Base-by-base conservation (phyloP, 2,113 vertebrate species). In the Laticauda laticaudata region DNA sequence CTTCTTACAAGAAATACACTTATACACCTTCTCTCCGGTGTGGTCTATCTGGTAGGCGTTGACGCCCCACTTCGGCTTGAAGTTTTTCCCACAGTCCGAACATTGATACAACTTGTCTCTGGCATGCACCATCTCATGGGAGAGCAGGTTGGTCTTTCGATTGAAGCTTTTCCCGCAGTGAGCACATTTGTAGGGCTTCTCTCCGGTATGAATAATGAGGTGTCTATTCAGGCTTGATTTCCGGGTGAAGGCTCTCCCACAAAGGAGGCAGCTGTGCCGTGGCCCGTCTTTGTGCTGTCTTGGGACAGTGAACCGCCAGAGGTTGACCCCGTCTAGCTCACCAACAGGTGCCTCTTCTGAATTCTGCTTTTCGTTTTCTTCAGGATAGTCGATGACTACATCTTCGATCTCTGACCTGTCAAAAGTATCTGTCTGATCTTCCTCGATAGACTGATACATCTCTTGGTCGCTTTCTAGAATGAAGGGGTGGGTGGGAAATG, bases 131-230 rank as follows among this genome's bases (percentile, higher is more conserved):
- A 34, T 57, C 86, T 92, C 56, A 2, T 92, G 91, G 2, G 85
- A n/a, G 4, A 92, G 59, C 1, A 92, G 91, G 26, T 88, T 98
- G 93, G 98, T 98, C 92, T 98, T 93, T 92, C 98, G 98, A 95
- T 97, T 98, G 94, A 98, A 98, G 89, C 96, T 97, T 95, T 98
- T 98, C 92, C 97, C 98, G 91, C 98, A 98, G 92, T 98, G 97
- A 34, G 98, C 96, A 92, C 98, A 98, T 53, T 98, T 96, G 56
- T 98, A 98, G 18, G 95, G 97, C 81, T 98, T 98, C 11, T 95
- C 96, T 29, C 97, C 97, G 56, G 97, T 95, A 69, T 97, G 97
- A 91, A 93, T 96, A 29, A 94, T 95, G 88, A 95, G 95, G 43
- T 97, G 97, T 34, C 94, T 94, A 92, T 96, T 95, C 64, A 97